Base-by-base conservation (phyloP, 2,797 vertebrate genomes). In the Molossus alvarezi region DNA sequence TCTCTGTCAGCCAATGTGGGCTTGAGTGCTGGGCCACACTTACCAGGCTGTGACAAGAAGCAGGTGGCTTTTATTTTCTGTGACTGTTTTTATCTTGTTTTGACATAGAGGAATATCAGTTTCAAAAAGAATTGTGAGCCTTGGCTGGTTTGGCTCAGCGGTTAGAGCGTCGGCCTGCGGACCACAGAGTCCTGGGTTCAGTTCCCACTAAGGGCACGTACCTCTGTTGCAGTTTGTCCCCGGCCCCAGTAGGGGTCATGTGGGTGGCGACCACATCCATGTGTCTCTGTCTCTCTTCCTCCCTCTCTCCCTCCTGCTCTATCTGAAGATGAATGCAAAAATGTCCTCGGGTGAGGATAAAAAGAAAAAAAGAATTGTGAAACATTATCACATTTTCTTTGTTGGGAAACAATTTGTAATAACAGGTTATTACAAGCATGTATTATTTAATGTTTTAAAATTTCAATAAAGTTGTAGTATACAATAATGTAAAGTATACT, bases 71-170 rank as follows among this genome's bases (percentile, higher is more conserved):
- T 87, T 67, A 62, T 71, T 93, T 86, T 89, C 67, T 71, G 87
- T 75, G 45, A 84, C 65, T 85, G 9, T 41, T 53, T 89, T 86
- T 57, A 51, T 87, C 37, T 88, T 84, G 11, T 75, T 83, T 94
- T 58, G 53, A 75, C 18, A 73, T 73, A 48, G 86, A 91, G 58
- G 67, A 88, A 67, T 79, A 80, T 48, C 48, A 33, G n/a, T 48
- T 20, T 58, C 51, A 58, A 87, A 72, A 72, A 18, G 5, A 88
- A 64, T 45, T 71, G 5, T 51, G 13, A 84, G 33, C 33, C 33
- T 33, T 33, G 33, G 33, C 33, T 33, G 33, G 33, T 33, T 33
- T 33, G 33, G 33, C 33, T 33, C 33, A 33, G 33, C 33, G 33
- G 33, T 33, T 33, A 33, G 33, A 33, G 33, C 33, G 33, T 33